Base-by-base conservation (phyloP, 2,888 invertebrate species). In the Tiliacea aurago region DNA sequence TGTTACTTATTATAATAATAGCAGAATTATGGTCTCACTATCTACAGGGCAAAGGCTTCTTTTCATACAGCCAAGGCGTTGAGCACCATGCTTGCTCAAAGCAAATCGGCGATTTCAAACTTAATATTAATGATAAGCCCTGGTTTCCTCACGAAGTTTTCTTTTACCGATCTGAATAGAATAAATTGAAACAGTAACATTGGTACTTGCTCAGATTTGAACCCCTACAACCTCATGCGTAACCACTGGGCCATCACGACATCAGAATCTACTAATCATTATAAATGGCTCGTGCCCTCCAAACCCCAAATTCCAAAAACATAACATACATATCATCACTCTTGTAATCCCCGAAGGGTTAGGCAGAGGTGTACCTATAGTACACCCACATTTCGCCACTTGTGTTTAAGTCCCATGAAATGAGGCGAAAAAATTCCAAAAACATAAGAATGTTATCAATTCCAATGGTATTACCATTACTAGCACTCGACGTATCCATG, bases 381-480 rank as follows among this genome's bases (percentile, higher is more conserved):
- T 33, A 20, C 18, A 18, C 28, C 5, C 2, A 56, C 10, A 33
- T 11, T 58, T 58, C 11, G 33, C 56, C 18, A 56, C 18, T 18
- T 28, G 28, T 28, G 28, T 56, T 56, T 28, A 56, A n/a, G 51
- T n/a, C 10, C n/a, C 6, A 41, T 61, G 18, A 41, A 41, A 23
- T 18, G 1, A 9, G 6, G 23, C 41, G 23, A 33, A 2, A n/a
- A 15, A n/a, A 37, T n/a, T 47, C 9, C 13, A 41, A 56, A 56
- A 49, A 43, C 13, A 9, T n/a, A 74, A 43, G 49, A 76, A 76
- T 55, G 28, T 75, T 68, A 63, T 75, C 68, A 61, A 58, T 64
- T 37, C 23, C 5, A 51, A 55, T 70, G 33, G 58, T 62, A 66
- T 62, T 58, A 75, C 41, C 33, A 53, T 18, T 53, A 62, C n/a